These are phyloP conservation scores for Poeciliopsis occidentalis DNA, from an alignment of 2,113 vertebrate genomes.

Conservation along the genomic window DNA sequence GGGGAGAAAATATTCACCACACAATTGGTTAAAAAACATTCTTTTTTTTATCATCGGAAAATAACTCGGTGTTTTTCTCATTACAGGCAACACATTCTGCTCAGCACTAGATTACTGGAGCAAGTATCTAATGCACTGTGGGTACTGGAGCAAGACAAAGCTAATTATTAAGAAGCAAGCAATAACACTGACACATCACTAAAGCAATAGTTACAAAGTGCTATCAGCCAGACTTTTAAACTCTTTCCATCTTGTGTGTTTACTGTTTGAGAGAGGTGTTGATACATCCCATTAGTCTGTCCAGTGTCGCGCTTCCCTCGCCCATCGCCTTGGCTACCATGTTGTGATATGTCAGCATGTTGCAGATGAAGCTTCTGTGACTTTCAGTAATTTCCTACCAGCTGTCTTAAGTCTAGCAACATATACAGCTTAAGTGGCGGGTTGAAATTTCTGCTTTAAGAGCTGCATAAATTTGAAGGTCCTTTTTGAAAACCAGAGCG, in stretches of 20 bases:
- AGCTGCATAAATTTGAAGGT: neutral
- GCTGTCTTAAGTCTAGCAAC: constrained; percentile 4
- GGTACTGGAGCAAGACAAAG: constrained; percentile 52
- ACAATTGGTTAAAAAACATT: constrained; percentile 20
- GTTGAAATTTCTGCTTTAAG: constrained; percentile 5
- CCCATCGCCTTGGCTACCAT: constrained; percentile 18
- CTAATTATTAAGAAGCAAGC: constrained; percentile 59
- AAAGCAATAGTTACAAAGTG: constrained; percentile 49
- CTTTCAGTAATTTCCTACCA: constrained; percentile 41
- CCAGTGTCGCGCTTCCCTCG: constrained; percentile 7
- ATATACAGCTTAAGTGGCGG: neutral
- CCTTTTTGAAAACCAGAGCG: neutral
- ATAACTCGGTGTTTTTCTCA: constrained; percentile 41
- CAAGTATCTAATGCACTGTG: constrained; percentile 46
- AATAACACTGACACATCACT: constrained; percentile 70
- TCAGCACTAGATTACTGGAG: constrained; percentile 41
- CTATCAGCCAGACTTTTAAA: constrained; percentile 49
- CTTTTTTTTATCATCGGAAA: constrained; percentile 13
- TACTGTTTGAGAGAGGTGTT: constrained; percentile 41
- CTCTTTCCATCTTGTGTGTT: constrained; percentile 41
- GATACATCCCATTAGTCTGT: constrained; percentile 69
- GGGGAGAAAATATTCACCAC: constrained; percentile 1
- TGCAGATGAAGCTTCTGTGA: constrained; percentile 25
- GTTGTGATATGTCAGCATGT: constrained; percentile 68
- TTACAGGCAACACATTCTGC: constrained; percentile 45